These are phyloP conservation scores for Seriola quinqueradiata DNA, from an alignment of 2,113 vertebrate species.

Conservation along the genomic window DNA sequence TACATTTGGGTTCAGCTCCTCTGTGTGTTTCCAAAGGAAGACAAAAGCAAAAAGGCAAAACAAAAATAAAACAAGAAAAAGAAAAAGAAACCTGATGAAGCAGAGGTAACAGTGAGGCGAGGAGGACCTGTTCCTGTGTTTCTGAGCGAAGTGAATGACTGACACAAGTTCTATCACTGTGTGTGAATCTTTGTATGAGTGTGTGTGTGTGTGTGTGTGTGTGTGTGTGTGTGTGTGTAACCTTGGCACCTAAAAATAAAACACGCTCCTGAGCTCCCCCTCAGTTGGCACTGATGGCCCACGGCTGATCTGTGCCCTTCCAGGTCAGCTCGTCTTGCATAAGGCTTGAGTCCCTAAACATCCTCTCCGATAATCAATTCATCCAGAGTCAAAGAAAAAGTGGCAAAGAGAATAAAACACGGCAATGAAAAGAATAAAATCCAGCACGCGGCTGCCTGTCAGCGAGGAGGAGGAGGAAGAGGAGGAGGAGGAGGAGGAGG, in stretches of 20 bases:
- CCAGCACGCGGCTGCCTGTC: constrained; percentile 63
- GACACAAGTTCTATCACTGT: constrained; percentile 42
- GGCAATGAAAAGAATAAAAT: constrained; percentile 57
- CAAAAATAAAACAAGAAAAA: constrained; percentile 16
- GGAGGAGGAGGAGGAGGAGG: constrained; percentile 9
- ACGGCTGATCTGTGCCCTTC: constrained; percentile 50
- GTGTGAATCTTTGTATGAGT: constrained; percentile 21
- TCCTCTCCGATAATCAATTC: constrained; percentile 48
- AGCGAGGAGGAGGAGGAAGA: constrained; percentile 22
- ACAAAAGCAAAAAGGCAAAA: constrained; percentile 53
- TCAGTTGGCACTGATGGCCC: constrained; percentile 67
- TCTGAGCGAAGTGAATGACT: constrained; percentile 40
- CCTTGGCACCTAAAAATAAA: constrained; percentile 81
- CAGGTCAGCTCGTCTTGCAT: constrained; percentile 72
- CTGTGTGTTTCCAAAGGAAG: constrained; percentile 63
- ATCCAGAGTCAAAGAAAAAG: constrained; percentile 52
- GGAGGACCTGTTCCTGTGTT: constrained; percentile 48
- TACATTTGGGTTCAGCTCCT: constrained; percentile 68
- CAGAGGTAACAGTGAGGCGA: constrained; percentile 69
- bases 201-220: constrained; percentile 36
- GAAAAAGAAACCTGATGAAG: constrained; percentile 72
- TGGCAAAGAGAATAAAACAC: constrained; percentile 47
- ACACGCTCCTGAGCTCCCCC: constrained; percentile 71
- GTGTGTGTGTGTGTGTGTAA: constrained; percentile 45
- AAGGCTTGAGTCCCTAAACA: constrained; percentile 70